Evolutionary conservation across 2,888 invertebrate species (phyloP).

Genomic region (Antheraea yamamai): DNA sequence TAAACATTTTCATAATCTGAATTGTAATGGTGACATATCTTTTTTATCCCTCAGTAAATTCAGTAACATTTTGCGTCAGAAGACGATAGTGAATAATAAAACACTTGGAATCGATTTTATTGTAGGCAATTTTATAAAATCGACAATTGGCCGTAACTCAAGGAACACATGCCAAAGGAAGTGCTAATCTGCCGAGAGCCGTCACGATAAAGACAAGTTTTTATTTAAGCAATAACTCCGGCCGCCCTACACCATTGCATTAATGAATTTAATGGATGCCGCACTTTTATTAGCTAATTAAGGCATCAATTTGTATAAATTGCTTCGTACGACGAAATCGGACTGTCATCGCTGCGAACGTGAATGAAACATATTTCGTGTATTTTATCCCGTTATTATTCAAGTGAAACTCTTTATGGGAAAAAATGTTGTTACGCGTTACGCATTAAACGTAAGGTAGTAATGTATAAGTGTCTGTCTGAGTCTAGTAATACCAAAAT

Average conservation of each 20-base stretch:
- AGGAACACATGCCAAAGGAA: slow-evolving; percentile 31
- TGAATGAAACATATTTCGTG: neutral
- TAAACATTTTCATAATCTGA: no score
- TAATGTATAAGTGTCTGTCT: no score
- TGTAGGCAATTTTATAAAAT: slow-evolving; percentile 18
- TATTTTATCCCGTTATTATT: neutral
- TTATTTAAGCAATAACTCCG: slow-evolving; percentile 47
- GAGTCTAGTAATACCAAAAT: no score
- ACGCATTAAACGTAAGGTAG: no score
- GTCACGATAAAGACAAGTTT: slow-evolving; percentile 40
- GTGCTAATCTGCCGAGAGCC: slow-evolving; percentile 30
- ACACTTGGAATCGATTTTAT: neutral
- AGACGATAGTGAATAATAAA: neutral
- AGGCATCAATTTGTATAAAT: slow-evolving; percentile 20
- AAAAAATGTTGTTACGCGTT: no score
- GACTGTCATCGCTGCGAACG: neutral
- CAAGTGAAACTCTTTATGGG: no score
- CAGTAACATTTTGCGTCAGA: neutral
- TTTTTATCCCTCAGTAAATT: neutral
- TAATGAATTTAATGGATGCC: slow-evolving; percentile 38
- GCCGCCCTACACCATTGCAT: slow-evolving; percentile 32
- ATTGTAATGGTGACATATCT: no score
- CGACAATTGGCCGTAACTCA: slow-evolving; percentile 16
- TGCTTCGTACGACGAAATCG: neutral
- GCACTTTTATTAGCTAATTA: slow-evolving; percentile 40